phyloP scores from a whole-genome alignment of 2,888 invertebrate genomes.

The Hydropsyche betteni region DNA sequence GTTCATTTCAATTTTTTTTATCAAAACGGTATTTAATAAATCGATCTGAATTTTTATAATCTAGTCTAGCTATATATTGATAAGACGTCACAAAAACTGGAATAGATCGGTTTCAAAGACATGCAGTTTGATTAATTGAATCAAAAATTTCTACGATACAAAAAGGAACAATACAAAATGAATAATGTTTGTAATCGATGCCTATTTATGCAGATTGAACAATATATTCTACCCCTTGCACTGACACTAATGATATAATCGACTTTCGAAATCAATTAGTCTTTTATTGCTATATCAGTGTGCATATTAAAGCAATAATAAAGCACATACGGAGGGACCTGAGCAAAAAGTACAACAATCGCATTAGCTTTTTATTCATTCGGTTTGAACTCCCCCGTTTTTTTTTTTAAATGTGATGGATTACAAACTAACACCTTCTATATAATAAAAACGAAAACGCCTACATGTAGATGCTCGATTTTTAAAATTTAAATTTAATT shows the following conservation, averaged over 20 bases:
- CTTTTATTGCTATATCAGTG: constrained; percentile 36
- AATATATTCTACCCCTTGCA: constrained; percentile 9
- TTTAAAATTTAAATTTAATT: background rate
- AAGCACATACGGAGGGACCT: constrained; percentile 32
- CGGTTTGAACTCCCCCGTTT: constrained; percentile 62
- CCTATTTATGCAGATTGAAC: too few relatives aligned
- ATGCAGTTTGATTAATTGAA: constrained; percentile 1
- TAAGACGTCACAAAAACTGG: background rate
- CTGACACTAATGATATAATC: constrained; percentile 37
- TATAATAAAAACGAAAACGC: background rate
- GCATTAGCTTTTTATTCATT: constrained; percentile 57
- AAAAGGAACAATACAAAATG: background rate
- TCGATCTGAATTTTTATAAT: background rate
- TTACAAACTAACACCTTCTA: constrained; percentile 48
- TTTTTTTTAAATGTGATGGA: constrained; percentile 53
- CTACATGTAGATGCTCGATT: background rate
- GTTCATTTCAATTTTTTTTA: too few relatives aligned
- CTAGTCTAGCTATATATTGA: background rate
- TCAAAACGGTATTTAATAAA: too few relatives aligned
- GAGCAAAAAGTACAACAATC: constrained; percentile 48
- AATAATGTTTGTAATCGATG: too few relatives aligned
- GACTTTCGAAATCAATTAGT: constrained; percentile 46
- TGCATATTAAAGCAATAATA: constrained; percentile 39
- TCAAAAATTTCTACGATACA: background rate
- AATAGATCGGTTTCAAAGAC: background rate